A percentile compares a stretch with the other conserved stretches of the same genome.
These are phyloP conservation scores for Ptychochromis oligacanthus DNA, from an alignment of 2,113 vertebrate species.

Conservation along the genomic window DNA sequence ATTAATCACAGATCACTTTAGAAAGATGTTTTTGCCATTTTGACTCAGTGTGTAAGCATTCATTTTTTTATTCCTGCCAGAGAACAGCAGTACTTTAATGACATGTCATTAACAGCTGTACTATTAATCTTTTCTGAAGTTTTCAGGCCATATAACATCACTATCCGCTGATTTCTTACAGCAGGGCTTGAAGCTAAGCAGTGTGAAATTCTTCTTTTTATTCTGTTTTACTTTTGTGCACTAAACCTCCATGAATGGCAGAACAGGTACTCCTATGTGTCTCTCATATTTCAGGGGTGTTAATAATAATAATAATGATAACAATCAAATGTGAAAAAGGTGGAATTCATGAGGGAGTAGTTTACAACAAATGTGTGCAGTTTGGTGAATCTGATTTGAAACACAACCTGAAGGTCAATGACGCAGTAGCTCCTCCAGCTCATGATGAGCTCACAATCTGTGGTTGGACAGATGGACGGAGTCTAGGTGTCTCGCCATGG, in stretches of 20 bases:
- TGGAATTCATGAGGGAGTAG: background rate
- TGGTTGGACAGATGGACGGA: no score
- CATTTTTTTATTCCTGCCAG: background rate
- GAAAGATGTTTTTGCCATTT: background rate
- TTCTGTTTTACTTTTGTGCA: background rate
- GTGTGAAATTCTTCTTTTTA: background rate
- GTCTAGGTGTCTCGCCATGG: no score
- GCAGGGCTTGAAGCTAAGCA: background rate
- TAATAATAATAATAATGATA: background rate
- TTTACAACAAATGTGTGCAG: background rate
- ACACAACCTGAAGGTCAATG: background rate
- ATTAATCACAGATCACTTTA: background rate
- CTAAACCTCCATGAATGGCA: background rate
- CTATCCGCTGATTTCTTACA: background rate
- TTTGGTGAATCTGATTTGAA: background rate
- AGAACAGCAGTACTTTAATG: background rate
- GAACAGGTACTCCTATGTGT: rapidly evolving
- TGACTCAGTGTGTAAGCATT: background rate
- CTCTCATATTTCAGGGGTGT: no score
- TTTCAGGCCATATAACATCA: background rate
- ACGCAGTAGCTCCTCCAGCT: background rate
- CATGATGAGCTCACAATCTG: no score
- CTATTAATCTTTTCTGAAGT: background rate
- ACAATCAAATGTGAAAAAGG: background rate
- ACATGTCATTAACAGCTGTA: background rate